Conservation (phyloP, 2,888 invertebrate species). For the Agapostemon virescens region DNA sequence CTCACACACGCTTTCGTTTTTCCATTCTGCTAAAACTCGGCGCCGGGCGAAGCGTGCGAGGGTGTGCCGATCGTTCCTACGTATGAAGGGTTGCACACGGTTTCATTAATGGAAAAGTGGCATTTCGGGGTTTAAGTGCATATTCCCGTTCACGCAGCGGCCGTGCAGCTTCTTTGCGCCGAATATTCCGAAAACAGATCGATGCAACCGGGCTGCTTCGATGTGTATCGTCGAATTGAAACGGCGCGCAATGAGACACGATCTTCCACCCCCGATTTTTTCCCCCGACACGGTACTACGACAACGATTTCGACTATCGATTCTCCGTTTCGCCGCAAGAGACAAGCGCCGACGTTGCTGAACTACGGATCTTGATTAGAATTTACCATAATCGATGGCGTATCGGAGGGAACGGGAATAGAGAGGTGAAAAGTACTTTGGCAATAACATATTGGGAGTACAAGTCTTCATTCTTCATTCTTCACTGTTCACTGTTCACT, state of each 20-base stretch:
- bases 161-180: constrained; percentile 47
- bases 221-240: constrained; percentile 21
- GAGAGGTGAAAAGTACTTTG: no score
- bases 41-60: constrained; percentile 46
- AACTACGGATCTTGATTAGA: no score
- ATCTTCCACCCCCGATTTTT: background rate
- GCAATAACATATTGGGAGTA: no score
- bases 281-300: no score
- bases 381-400: no score
- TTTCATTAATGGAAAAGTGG: constrained; percentile 78
- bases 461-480: no score
- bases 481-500: no score
- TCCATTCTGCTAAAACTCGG: constrained; percentile 57
- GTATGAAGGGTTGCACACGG: constrained; percentile 71
- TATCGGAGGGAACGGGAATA: no score
- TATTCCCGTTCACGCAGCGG: constrained; percentile 71
- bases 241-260: constrained; percentile 1
- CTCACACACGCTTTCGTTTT: constrained; percentile 31
- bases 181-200: constrained; percentile 52
- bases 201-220: constrained; percentile 33
- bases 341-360: background rate
- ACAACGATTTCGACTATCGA: background rate
- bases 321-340: background rate
- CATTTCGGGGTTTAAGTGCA: constrained; percentile 78
- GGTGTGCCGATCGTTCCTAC: constrained; percentile 47